Conservation (phyloP, 2,888 invertebrate genomes). For the Lacanobia oleracea region DNA sequence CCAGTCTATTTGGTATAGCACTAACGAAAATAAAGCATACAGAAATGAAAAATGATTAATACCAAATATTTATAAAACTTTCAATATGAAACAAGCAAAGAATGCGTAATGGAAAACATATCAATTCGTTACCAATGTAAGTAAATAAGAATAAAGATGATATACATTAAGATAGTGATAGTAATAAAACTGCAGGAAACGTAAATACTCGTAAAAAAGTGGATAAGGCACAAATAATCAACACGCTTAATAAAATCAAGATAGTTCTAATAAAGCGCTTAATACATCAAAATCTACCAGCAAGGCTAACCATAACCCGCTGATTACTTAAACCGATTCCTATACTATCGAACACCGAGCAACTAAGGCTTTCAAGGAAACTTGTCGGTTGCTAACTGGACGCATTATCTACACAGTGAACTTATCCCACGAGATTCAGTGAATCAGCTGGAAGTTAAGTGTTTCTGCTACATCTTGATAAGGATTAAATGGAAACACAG, state of each 20-base stretch:
- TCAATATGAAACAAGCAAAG: too few species aligned
- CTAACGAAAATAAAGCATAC: too few species aligned
- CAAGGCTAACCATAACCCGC: constrained; percentile 27
- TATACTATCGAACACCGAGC: constrained; percentile 39
- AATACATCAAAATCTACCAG: not conserved
- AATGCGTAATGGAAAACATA: not conserved
- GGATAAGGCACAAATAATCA: not conserved
- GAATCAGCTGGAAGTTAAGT: constrained; percentile 50
- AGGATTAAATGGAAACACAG: constrained; percentile 51
- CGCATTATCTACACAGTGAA: constrained; percentile 54
- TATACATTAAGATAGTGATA: not conserved
- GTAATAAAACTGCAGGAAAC: not conserved
- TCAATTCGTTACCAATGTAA: not conserved
- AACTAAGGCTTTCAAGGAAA: constrained; percentile 38
- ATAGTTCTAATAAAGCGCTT: too few species aligned
- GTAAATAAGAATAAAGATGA: not conserved
- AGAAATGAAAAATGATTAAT: too few species aligned
- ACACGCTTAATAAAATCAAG: too few species aligned
- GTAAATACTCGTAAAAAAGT: not conserved
- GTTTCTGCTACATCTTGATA: constrained; percentile 54
- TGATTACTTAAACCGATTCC: constrained; percentile 43
- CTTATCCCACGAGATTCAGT: constrained; percentile 55
- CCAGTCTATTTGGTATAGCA: too few species aligned
- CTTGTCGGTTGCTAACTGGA: constrained; percentile 54
- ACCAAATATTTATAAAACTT: too few species aligned